A percentile compares a stretch with the other conserved stretches of the same genome.
These are phyloP conservation scores for Sarcophaga peregrina DNA, from an alignment of 1,140 invertebrate species.

Conservation along the genomic window DNA sequence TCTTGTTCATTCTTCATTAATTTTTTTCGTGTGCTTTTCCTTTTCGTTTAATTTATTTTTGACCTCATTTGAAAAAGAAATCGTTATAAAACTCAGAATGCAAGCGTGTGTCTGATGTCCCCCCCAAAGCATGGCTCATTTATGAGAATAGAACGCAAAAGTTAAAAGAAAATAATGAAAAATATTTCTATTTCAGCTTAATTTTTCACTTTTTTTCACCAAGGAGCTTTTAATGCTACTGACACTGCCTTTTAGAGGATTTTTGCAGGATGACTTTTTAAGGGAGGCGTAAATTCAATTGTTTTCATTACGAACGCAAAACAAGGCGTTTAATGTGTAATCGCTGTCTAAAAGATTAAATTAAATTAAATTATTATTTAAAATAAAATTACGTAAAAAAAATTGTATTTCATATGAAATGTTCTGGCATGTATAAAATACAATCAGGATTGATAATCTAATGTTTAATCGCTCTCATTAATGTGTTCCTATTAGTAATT, in stretches of 20 bases:
- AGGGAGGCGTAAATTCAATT: not conserved
- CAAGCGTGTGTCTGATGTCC: slow-evolving; percentile 7
- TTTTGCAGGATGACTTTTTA: not conserved
- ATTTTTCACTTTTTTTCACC: not conserved
- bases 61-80: not conserved
- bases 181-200: not conserved
- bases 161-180: not conserved
- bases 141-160: not conserved
- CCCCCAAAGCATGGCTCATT: not conserved
- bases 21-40: not conserved
- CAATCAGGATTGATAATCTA: no score
- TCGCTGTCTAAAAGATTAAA: not conserved
- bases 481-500: no score
- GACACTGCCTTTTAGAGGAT: not conserved
- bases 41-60: not conserved
- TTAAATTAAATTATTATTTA: not conserved
- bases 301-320: not conserved
- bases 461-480: no score
- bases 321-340: not conserved
- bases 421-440: no score
- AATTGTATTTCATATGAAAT: no score
- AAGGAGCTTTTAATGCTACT: slow-evolving; percentile 1
- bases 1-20: no score
- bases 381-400: no score
- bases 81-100: not conserved